These are phyloP conservation scores for Halotydeus destructor DNA, from an alignment of 1,140 invertebrate genomes.

Conservation along the genomic window DNA sequence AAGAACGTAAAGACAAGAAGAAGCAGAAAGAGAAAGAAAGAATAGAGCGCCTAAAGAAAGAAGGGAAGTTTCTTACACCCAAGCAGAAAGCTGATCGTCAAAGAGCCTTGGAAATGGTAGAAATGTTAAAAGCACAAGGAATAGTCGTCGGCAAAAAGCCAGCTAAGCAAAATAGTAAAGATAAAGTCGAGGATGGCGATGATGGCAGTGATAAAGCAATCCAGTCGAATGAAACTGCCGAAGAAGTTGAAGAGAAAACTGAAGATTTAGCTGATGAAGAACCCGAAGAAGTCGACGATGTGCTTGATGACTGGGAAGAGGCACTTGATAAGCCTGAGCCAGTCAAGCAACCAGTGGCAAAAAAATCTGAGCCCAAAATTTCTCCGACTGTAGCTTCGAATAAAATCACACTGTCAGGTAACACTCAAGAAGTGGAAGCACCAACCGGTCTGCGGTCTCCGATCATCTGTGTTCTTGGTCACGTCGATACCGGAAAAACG, in stretches of 20 bases:
- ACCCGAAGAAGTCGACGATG: conserved; percentile 16
- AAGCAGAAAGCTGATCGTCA: conserved; percentile 56
- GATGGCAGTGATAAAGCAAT: conserved; percentile 2
- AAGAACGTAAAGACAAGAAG: conserved; percentile 54
- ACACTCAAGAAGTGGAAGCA: background rate
- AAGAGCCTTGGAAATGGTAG: conserved; percentile 58
- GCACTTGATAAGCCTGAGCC: background rate
- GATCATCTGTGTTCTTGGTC: conserved; percentile 95
- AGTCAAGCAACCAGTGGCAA: too few species aligned
- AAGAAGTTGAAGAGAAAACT: conserved; percentile 14
- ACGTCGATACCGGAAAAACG: conserved; percentile 98
- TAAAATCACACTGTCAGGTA: conserved; percentile 24
- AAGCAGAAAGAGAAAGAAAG: conserved; percentile 88
- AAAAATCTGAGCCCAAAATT: conserved; percentile 8
- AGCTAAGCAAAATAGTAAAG: conserved; percentile 9
- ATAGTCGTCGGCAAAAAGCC: conserved; percentile 37
- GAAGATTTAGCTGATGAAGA: conserved; percentile 24
- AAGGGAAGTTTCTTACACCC: conserved; percentile 75
- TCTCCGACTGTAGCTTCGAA: conserved; percentile 63
- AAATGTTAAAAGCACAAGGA: conserved; percentile 64
- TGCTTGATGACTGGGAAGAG: background rate
- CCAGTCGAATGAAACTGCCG: conserved; percentile 10
- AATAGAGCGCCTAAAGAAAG: conserved; percentile 72
- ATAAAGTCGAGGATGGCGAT: conserved; percentile 15
- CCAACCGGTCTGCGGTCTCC: conserved; percentile 48